phyloP scores from a whole-genome alignment of 2,113 vertebrate species.

The Merops nubicus region DNA sequence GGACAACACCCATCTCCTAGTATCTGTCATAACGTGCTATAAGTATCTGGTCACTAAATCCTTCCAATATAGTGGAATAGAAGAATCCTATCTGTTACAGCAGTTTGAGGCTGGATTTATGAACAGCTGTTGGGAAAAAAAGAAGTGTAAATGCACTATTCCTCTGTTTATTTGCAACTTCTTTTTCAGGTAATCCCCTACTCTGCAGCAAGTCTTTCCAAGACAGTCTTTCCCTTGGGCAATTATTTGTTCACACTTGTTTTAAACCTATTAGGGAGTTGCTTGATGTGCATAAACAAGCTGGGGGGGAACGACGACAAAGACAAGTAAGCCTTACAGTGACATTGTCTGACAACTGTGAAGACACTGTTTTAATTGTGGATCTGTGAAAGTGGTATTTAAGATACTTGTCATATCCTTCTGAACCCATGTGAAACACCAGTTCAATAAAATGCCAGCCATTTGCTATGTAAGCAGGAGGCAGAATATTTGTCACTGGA shows the following conservation, averaged over 20 bases:
- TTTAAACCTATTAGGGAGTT: neutral
- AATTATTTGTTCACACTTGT: neutral
- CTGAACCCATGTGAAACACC: neutral
- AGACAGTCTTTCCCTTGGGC: neutral
- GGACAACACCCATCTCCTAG: neutral
- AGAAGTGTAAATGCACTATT: neutral
- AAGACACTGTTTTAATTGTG: neutral
- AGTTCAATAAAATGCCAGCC: neutral
- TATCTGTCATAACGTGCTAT: neutral
- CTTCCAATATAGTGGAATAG: neutral
- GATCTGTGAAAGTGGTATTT: neutral
- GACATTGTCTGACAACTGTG: neutral
- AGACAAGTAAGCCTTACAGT: neutral
- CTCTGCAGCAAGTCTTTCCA: neutral
- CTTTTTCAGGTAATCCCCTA: neutral
- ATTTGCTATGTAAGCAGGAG: neutral
- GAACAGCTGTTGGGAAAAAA: neutral
- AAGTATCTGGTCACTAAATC: neutral
- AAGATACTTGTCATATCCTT: neutral
- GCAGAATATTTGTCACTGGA: neutral
- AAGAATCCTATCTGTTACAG: neutral
- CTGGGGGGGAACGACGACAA: neutral
- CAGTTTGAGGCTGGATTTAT: neutral
- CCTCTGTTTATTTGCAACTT: neutral
- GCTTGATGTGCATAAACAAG: neutral